Evolutionary conservation across 2,888 invertebrate species (phyloP), one percentile per base, ranked within the genome.

Genomic region (Zhengitettix transpicula): DNA sequence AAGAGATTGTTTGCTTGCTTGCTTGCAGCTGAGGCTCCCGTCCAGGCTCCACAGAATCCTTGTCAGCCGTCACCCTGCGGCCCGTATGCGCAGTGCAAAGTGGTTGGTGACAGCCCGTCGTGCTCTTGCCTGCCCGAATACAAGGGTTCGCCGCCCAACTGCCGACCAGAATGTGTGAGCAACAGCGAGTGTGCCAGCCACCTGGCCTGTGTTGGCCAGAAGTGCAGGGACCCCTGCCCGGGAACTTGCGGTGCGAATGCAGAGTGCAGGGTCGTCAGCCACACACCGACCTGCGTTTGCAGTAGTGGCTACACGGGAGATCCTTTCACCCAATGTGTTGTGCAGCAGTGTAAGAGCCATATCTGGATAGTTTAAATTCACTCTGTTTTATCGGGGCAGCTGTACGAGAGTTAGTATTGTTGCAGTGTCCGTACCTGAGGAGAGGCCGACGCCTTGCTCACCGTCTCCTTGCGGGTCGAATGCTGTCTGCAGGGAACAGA

Each of bases 131-230:
- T 82, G 14, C 80, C 82, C 58, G 81, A 81, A 65, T 91, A 88
- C 69, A 77, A 86, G 57, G 90, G 90, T 52, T 79, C 81, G 58
- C 87, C 90, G 63, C 89, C 89, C 42, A 85, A 86, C 67, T 86
- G 86, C 68, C 76, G 82, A 67, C 86, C 86, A 9, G 85, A 87
- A 74, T 88, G 88, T 70, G 79, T 68, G 14, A 78, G 80, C 1
- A 87, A 81, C 70, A 78, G 83, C 42, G 87, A 87, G 71, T 88
- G 88, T 69, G 67, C 81, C 1, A 79, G 79, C 66, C 80, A 83
- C 66, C 74, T 79, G 69, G 85, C 87, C 54, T 89, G 89, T 69
- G 76, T 85, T 9, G 83, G 82, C 68, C 80, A 83, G 67, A 85
- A 84, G 75, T 89, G 89, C 70, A 79, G 56, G 79, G 81, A 69